Evolutionary conservation across 2,888 invertebrate genomes (phyloP), one percentile per base, ranked within the genome.

Genomic region (Plusia festucae): DNA sequence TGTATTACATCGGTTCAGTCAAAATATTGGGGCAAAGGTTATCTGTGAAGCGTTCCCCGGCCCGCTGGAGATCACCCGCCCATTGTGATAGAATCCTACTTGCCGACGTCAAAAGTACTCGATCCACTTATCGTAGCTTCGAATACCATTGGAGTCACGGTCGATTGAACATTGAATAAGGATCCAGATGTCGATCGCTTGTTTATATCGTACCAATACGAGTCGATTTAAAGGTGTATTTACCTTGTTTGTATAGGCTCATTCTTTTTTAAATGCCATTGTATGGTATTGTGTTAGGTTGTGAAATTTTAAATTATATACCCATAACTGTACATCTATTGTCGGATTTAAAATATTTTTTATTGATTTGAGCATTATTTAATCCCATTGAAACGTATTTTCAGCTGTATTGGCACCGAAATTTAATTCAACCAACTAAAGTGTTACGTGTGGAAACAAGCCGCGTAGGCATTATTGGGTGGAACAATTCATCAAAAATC

Each of bases 1-100:
- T 79, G 81, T 89, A 88, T 88, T 87, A 87, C 85, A 85, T 87
- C 85, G 85, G 85, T 90, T 90, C 89, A 90, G 91, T 92, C 90
- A 90, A 89, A 93, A 91, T 90, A 93, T 91, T 89, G 89, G 88
- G 86, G 72, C 87, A 92, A 91, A 93, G 93, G 92, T 94, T 93
- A 92, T 89, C 85, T 85, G 68, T 69, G 83, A 76, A 82, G 76
- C 73, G 66, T 70, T 79, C 80, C 73, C 73, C 76, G 79, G 77
- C 73, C 63, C 76, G 68, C 60, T 73, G 61, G 65, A 73, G 82
- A 82, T 79, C 79, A 72, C 66, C 70, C 61, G 60, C 65, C 83
- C 78, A 88, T 89, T 89, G 88, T 90, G 82, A 78, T 84, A 82
- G 68, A 73, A 70, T 67, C 80, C 80, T 81, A 85, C 85, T 86